Evolutionary conservation across 2,113 vertebrate species (phyloP).

Genomic region (Anguilla japonica): DNA sequence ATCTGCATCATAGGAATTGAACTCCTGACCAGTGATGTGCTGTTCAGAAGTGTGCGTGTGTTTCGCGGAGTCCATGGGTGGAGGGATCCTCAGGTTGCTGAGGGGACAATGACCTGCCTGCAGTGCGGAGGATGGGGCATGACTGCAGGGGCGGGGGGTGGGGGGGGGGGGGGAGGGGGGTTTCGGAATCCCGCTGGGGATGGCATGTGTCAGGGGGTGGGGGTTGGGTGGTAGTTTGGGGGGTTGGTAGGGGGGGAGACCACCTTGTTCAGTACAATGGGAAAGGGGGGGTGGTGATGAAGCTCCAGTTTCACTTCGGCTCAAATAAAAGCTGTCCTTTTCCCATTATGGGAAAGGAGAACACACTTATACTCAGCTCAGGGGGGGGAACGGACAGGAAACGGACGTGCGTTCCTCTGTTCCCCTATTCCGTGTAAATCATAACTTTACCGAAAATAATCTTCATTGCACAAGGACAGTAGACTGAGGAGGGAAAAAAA

Average conservation of each 20-base stretch:
- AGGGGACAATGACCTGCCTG: neutral
- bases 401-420: neutral
- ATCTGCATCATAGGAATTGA: neutral
- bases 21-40: neutral
- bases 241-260: constrained; percentile 11
- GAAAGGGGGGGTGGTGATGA: constrained; percentile 18
- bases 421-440: neutral
- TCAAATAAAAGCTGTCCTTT: constrained; percentile 1
- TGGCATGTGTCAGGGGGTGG: constrained; percentile 28
- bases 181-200: neutral
- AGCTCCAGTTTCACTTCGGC: constrained; percentile 27
- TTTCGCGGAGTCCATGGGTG: neutral
- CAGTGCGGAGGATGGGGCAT: neutral
- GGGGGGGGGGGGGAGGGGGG: neutral
- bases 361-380: neutral
- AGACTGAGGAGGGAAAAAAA: neutral
- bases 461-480: neutral
- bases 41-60: neutral
- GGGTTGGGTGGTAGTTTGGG: constrained; percentile 36
- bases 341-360: neutral
- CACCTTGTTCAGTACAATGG: constrained; percentile 9
- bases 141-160: neutral
- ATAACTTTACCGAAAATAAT: neutral
- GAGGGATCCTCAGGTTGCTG: neutral
- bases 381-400: neutral